Evolutionary conservation across 2,113 vertebrate species (phyloP), one percentile per base, ranked within the genome.

Genomic region (Chaetura pelagica): DNA sequence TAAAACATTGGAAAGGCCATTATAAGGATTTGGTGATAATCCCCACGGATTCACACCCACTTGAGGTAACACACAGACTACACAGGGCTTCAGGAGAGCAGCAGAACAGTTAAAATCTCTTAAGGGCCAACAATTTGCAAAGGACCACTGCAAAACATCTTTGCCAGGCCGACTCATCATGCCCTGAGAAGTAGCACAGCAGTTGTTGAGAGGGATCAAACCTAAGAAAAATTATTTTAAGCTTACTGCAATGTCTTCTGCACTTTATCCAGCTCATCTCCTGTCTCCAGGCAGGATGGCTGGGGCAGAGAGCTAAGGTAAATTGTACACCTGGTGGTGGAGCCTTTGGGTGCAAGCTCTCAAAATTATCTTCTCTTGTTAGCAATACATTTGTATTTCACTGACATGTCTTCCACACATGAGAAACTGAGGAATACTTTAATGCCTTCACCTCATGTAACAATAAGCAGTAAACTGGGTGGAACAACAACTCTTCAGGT

Each of bases 261-360:
- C 55, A 22, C 29, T 40, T 68, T 3, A 24, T 9, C 59, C 54
- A 69, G 67, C 42, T 44, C 19, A 19, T 55, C 27, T 49, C 40
- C 40, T 16, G 30, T 30, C 46, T 63, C 59, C 34, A 40, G 54
- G 8, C 38, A 51, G n/a, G 16, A 44, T 0, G 0, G 40, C 67
- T 57, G 2, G 42, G 3, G 2, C 0, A 4, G 40, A 4, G 40
- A n/a, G 34, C 19, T 30, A 30, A 18, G 6, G 54, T 14, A 38
- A 58, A 19, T 0, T 21, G 42, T 27, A 62, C 62, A 58, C 4
- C 40, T 16, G 6, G 44, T 0, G 0, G 40, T 10, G 15, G 6
- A 68, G 19, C 7, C 29, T 71, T 23, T 34, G 35, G 7, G 35
- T 40, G 21, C 15, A 34, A 63, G 12, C 0, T 4, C 32, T 63